Conservation (phyloP, 1,140 invertebrate genomes). For the Penaeus chinensis region DNA sequence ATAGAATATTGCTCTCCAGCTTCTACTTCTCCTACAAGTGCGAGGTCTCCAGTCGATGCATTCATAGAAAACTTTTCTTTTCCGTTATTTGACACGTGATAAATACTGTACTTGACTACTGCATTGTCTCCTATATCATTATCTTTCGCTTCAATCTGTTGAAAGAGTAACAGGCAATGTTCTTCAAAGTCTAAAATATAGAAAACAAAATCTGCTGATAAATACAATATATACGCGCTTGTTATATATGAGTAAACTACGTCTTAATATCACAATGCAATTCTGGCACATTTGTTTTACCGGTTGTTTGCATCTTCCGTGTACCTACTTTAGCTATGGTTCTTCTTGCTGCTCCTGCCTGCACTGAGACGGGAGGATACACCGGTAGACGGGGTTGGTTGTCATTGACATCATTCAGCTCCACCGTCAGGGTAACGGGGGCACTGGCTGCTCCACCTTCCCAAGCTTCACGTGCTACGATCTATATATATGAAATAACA, state of each 20-base stretch:
- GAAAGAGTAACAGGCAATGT: conserved; percentile 8
- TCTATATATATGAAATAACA: conserved; percentile 64
- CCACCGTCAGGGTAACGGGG: conserved; percentile 82
- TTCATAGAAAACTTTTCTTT: conserved; percentile 86
- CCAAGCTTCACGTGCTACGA: conserved; percentile 81
- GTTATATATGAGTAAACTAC: background rate
- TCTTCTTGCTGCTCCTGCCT: conserved; percentile 82
- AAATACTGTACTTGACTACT: conserved; percentile 83
- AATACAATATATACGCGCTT: background rate
- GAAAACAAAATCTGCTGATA: background rate
- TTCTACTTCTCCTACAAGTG: conserved; percentile 76
- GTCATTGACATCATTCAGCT: conserved; percentile 85
- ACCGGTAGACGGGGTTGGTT: conserved; percentile 83
- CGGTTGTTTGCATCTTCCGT: no score
- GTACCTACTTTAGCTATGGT: conserved; percentile 75
- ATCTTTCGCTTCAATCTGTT: conserved; percentile 81
- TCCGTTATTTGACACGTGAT: conserved; percentile 91
- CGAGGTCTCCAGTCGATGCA: conserved; percentile 80
- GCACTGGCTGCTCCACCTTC: conserved; percentile 82
- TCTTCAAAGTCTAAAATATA: background rate
- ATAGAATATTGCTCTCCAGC: conserved; percentile 90
- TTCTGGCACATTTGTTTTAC: no score
- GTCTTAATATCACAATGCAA: no score
- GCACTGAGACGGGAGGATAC: conserved; percentile 80
- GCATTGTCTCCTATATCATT: conserved; percentile 88